Conservation (phyloP, 1,140 invertebrate genomes). For the Drosophila pectinifera region DNA sequence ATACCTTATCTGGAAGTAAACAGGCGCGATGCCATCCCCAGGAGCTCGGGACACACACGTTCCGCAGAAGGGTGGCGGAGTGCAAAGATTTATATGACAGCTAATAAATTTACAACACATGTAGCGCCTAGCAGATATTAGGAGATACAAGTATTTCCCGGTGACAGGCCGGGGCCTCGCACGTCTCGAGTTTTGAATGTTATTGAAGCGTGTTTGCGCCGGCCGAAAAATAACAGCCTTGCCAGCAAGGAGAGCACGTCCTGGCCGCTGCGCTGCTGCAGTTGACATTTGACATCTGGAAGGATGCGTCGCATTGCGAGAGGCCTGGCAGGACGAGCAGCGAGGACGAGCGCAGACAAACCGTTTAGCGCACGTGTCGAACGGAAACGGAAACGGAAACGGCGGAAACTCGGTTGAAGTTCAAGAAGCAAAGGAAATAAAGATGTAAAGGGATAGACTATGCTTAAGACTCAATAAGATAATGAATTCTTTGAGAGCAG, state of each 20-base stretch:
- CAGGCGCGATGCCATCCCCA: constrained; percentile 28
- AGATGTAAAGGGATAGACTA: too few species aligned
- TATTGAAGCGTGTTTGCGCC: constrained; percentile 68
- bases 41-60: constrained; percentile 43
- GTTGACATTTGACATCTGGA: constrained; percentile 67
- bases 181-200: constrained; percentile 68
- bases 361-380: constrained; percentile 73
- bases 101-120: constrained; percentile 83
- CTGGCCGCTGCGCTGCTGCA: constrained; percentile 49
- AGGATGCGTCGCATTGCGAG: background rate
- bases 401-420: constrained; percentile 16
- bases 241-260: constrained; percentile 57
- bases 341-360: constrained; percentile 42
- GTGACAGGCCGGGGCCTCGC: constrained; percentile 52
- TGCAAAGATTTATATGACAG: constrained; percentile 83
- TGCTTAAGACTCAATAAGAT: background rate
- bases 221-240: constrained; percentile 43
- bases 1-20: constrained; percentile 41
- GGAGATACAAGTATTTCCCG: constrained; percentile 64
- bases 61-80: constrained; percentile 55
- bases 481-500: background rate
- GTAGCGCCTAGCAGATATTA: constrained; percentile 73
- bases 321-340: background rate
- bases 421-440: background rate
- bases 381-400: constrained; percentile 66